Conservation (phyloP, 2,888 invertebrate species). For the Spodoptera picta region DNA sequence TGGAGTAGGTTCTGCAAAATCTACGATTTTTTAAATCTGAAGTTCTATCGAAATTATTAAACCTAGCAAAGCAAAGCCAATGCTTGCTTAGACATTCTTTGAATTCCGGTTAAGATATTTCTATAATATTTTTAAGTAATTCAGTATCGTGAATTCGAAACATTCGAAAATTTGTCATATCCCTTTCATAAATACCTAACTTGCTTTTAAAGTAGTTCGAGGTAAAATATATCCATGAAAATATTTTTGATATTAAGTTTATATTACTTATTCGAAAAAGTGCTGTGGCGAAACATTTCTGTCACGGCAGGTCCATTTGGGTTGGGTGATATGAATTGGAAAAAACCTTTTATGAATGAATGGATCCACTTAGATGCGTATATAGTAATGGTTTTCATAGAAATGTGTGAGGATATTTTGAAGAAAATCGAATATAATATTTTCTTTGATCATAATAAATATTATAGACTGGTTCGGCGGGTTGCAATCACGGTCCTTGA, state of each 20-base stretch:
- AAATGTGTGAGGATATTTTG: constrained; percentile 39
- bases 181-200: not conserved
- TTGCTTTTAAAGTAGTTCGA: constrained; percentile 1
- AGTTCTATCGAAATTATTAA: no score
- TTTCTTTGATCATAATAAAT: constrained; percentile 36
- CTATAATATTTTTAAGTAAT: no score
- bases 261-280: constrained; percentile 9
- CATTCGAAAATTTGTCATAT: not conserved
- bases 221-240: constrained; percentile 12
- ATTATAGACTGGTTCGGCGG: constrained; percentile 9
- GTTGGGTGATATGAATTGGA: constrained; percentile 52
- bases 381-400: constrained; percentile 39
- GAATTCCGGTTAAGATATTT: no score
- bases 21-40: no score
- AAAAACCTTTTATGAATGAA: constrained; percentile 56
- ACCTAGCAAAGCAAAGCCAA: no score
- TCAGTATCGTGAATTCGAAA: no score
- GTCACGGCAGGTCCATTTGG: constrained; percentile 25
- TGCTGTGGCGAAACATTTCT: constrained; percentile 33
- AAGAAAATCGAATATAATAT: constrained; percentile 27
- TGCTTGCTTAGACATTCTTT: no score
- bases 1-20: no score
- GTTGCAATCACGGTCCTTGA: no score
- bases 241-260: not conserved
- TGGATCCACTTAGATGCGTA: constrained; percentile 51